Evolutionary conservation across 2,113 vertebrate species (phyloP).

Genomic region (Datnioides undecimradiatus): DNA sequence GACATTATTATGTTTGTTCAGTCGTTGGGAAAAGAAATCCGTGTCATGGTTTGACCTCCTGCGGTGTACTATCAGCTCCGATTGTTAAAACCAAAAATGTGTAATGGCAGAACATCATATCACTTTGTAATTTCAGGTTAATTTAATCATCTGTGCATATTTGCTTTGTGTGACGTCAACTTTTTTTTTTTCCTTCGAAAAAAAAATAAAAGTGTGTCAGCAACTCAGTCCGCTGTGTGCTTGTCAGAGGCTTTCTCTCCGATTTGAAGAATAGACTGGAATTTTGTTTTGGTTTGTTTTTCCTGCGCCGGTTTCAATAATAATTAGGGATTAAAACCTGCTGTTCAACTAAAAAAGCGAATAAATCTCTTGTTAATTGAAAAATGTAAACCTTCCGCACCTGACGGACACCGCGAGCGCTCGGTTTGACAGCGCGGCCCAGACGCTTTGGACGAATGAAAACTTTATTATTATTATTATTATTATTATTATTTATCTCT

Average conservation of each 20-base stretch:
- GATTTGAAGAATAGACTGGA: fast-evolving
- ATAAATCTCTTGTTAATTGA: background rate
- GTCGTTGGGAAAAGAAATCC: constrained; percentile 2
- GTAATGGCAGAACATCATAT: constrained; percentile 42
- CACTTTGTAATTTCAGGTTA: constrained; percentile 25
- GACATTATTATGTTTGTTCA: constrained; percentile 23
- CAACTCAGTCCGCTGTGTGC: constrained; percentile 10
- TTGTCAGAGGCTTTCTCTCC: background rate
- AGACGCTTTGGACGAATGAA: background rate
- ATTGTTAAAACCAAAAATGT: constrained; percentile 62
- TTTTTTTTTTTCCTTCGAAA: constrained; percentile 65
- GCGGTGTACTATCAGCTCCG: constrained; percentile 70
- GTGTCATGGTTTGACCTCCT: constrained; percentile 28
- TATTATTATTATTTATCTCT: too few relatives aligned
- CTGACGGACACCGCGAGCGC: constrained; percentile 5
- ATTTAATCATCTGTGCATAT: constrained; percentile 43
- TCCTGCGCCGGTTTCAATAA: background rate
- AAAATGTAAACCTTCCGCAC: background rate
- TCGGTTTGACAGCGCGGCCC: background rate
- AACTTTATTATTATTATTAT: background rate
- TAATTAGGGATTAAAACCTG: background rate
- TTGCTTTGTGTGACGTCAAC: constrained; percentile 77
- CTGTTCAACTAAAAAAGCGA: background rate
- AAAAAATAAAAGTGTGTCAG: constrained; percentile 81
- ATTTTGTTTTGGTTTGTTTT: background rate